Percentiles rank a stretch among this genome's conserved stretches.
Evolutionary conservation across 37 sponge, comb jelly and placozoan species (phyloP).

Genomic region (Chondrilla cf. caribensis): DNA sequence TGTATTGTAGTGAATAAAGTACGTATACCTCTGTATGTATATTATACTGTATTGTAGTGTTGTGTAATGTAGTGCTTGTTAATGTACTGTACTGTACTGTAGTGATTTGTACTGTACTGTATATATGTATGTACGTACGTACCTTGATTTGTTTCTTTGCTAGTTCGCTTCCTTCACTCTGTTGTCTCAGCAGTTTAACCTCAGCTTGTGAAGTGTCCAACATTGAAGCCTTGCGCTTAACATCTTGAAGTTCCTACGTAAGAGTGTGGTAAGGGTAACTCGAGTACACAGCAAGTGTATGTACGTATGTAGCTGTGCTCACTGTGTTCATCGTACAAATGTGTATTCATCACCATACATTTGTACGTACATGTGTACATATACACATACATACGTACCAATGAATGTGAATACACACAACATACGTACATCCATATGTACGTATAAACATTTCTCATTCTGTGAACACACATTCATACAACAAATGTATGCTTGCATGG

Average conservation of each 20-base stretch:
- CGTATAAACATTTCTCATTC: too few relatives aligned
- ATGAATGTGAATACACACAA: too few relatives aligned
- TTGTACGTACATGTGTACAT: too few relatives aligned
- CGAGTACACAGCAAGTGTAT: neutral
- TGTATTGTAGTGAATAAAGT: neutral
- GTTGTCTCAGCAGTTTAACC: slow-evolving; percentile 6
- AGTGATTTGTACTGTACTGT: neutral
- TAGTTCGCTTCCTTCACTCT: slow-evolving; percentile 5
- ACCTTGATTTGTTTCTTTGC: slow-evolving; percentile 39
- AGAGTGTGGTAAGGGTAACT: neutral
- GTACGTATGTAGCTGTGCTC: neutral
- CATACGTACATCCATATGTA: too few relatives aligned
- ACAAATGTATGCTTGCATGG: too few relatives aligned
- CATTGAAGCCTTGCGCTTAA: neutral
- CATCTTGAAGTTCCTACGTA: neutral
- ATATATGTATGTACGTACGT: slow-evolving; percentile 9
- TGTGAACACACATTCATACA: too few relatives aligned
- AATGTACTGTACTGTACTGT: too few relatives aligned
- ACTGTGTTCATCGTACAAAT: too few relatives aligned
- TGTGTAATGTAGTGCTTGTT: too few relatives aligned
- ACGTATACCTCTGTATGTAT: too few relatives aligned
- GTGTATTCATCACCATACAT: too few relatives aligned
- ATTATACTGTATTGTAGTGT: neutral
- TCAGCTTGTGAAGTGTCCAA: slow-evolving; percentile 5
- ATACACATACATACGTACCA: too few relatives aligned